Conservation (phyloP, 2,888 invertebrate genomes). For the Yponomeuta sedellus region DNA sequence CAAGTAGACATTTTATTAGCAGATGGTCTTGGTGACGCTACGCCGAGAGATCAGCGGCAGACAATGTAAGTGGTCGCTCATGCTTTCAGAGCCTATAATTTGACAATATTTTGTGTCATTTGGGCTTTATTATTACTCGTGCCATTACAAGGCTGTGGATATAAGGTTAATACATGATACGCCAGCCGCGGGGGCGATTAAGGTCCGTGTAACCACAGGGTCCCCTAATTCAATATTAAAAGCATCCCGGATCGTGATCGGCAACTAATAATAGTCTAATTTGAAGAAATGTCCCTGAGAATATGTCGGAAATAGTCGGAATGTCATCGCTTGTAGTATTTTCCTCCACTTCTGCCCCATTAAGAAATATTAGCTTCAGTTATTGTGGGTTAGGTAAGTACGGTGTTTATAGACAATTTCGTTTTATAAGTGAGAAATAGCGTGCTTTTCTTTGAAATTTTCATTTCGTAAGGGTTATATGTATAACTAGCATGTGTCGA, state of each 20-base stretch:
- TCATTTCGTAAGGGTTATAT: too few species aligned
- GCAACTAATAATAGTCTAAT: conserved; percentile 74
- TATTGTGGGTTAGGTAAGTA: conserved; percentile 25
- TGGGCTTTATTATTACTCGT: conserved; percentile 75
- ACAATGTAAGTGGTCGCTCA: conserved; percentile 72
- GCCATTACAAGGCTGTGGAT: conserved; percentile 70
- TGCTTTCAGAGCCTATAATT: conserved; percentile 74
- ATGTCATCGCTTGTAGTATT: conserved; percentile 64
- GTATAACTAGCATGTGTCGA: too few species aligned
- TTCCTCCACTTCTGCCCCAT: conserved; percentile 55
- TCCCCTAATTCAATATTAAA: conserved; percentile 76
- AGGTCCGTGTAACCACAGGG: conserved; percentile 70
- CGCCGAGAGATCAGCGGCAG: conserved; percentile 56
- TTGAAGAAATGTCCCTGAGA: conserved; percentile 74
- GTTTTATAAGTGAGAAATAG: conserved; percentile 32
- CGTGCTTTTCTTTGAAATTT: conserved; percentile 21
- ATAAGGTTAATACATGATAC: conserved; percentile 66
- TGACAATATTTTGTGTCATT: conserved; percentile 77
- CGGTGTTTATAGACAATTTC: conserved; percentile 45
- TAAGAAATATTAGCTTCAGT: conserved; percentile 45
- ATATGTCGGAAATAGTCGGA: conserved; percentile 47
- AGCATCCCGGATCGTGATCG: conserved; percentile 74
- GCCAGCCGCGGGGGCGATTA: conserved; percentile 64
- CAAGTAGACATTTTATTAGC: too few species aligned
- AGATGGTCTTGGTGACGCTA: conserved; percentile 36